Conservation (phyloP, 2,113 vertebrate species). For the Condylura cristata region DNA sequence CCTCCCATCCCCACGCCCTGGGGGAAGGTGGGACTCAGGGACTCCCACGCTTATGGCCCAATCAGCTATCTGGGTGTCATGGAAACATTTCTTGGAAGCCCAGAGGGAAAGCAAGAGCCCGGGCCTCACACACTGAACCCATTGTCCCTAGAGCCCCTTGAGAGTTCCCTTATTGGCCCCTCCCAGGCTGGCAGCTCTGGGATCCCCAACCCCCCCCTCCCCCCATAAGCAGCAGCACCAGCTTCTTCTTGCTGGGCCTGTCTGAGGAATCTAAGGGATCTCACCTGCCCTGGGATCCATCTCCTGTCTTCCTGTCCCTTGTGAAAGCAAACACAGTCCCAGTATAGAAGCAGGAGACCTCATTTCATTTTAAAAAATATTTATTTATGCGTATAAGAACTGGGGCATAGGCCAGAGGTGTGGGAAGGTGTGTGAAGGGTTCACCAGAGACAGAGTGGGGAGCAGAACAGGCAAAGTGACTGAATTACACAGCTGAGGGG, state of each 20-base stretch:
- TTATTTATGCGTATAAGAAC: too few species aligned
- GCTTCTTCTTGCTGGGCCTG: background rate
- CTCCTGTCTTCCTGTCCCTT: background rate
- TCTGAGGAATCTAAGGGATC: background rate
- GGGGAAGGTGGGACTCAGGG: background rate
- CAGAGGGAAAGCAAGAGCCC: background rate
- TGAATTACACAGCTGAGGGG: too few species aligned
- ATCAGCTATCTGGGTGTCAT: background rate
- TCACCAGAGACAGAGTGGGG: too few species aligned
- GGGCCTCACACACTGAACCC: conserved; percentile 42
- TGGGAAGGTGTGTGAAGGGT: too few species aligned
- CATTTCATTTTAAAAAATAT: too few species aligned
- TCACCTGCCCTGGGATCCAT: background rate
- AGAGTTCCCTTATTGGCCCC: background rate
- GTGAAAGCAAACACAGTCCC: background rate
- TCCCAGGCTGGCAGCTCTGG: background rate
- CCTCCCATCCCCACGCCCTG: background rate
- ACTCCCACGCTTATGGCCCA: conserved; percentile 14
- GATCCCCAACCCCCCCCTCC: background rate
- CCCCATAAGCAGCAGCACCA: too few species aligned
- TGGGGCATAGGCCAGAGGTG: too few species aligned
- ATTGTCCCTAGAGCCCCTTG: conserved; percentile 18
- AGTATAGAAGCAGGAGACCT: background rate
- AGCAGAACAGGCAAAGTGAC: too few species aligned
- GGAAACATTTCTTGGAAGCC: conserved; percentile 50